Evolutionary conservation across 2,888 invertebrate species (phyloP).

Genomic region (Sussaba pulchella): DNA sequence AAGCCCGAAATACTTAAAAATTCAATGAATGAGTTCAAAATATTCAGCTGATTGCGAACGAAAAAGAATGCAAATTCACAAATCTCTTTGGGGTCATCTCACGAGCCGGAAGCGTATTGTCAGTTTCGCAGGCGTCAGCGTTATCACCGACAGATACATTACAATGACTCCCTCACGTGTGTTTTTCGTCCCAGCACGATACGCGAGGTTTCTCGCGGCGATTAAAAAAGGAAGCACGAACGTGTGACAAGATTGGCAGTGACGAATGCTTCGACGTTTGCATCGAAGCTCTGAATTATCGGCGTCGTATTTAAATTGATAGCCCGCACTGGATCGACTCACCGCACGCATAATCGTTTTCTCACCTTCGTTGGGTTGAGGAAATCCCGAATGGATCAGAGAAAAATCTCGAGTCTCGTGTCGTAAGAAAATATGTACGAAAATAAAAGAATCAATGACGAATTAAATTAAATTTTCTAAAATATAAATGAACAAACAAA

Average conservation of each 20-base stretch:
- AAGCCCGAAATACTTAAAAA: not conserved
- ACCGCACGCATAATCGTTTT: slow-evolving; percentile 13
- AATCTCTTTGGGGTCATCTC: slow-evolving; percentile 27
- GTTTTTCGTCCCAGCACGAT: not conserved
- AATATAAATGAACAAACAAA: too few species aligned
- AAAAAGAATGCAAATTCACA: not conserved
- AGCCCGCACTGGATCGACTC: too few species aligned
- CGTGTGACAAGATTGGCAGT: slow-evolving; percentile 35
- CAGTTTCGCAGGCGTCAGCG: slow-evolving; percentile 25
- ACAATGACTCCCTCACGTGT: slow-evolving; percentile 28
- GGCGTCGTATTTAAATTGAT: not conserved
- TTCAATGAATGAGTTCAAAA: not conserved
- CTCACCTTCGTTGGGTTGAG: slow-evolving; percentile 54
- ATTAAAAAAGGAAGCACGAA: slow-evolving; percentile 37
- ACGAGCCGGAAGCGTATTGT: slow-evolving; percentile 31
- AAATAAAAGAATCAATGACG: not conserved
- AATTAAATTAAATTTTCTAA: too few species aligned
- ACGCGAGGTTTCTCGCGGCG: slow-evolving; percentile 16
- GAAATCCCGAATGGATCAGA: slow-evolving; percentile 5
- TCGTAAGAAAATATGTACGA: not conserved
- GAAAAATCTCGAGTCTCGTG: slow-evolving; percentile 3
- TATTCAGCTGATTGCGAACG: not conserved
- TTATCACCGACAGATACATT: slow-evolving; percentile 23
- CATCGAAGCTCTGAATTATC: slow-evolving; percentile 9
- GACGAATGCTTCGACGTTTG: slow-evolving; percentile 37